phyloP scores from a whole-genome alignment of 1,140 invertebrate species.

The Drosophila pandora region DNA sequence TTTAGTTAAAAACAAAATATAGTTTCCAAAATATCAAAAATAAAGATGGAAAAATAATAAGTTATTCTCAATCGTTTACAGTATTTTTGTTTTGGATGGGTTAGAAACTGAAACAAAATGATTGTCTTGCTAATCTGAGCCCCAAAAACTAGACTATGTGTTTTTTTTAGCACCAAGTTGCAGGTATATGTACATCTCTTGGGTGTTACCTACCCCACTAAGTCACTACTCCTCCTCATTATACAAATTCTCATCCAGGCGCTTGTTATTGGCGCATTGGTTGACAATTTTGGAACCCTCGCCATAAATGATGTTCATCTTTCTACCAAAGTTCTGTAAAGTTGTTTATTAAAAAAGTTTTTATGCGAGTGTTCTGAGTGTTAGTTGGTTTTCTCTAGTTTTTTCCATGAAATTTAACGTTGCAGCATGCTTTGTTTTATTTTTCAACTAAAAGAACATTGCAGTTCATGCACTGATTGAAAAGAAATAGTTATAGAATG shows the following conservation, averaged over 20 bases:
- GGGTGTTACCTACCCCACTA: slow-evolving; percentile 59
- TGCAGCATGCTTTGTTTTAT: slow-evolving; percentile 55
- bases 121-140: slow-evolving; percentile 5
- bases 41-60: slow-evolving; percentile 36
- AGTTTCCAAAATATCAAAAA: slow-evolving; percentile 58
- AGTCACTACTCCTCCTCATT: slow-evolving; percentile 63
- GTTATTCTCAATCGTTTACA: slow-evolving; percentile 31
- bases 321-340: slow-evolving; percentile 62
- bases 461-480: slow-evolving; percentile 46
- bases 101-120: slow-evolving; percentile 43
- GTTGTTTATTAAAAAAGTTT: slow-evolving; percentile 29
- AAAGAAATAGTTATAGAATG: slow-evolving; percentile 19
- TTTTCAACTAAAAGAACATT: slow-evolving; percentile 29
- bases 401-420: slow-evolving; percentile 12
- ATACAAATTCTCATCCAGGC: slow-evolving; percentile 72
- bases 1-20: slow-evolving; percentile 73
- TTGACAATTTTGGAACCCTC: slow-evolving; percentile 73
- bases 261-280: slow-evolving; percentile 47
- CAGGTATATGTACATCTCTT: slow-evolving; percentile 9
- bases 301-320: slow-evolving; percentile 68
- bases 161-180: slow-evolving; percentile 43
- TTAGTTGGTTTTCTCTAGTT: slow-evolving; percentile 37
- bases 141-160: slow-evolving; percentile 16
- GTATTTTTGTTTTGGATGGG: slow-evolving; percentile 9
- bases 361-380: slow-evolving; percentile 31